phyloP scores from a whole-genome alignment of 2,797 vertebrate species.

The Fistularia tabacaria region DNA sequence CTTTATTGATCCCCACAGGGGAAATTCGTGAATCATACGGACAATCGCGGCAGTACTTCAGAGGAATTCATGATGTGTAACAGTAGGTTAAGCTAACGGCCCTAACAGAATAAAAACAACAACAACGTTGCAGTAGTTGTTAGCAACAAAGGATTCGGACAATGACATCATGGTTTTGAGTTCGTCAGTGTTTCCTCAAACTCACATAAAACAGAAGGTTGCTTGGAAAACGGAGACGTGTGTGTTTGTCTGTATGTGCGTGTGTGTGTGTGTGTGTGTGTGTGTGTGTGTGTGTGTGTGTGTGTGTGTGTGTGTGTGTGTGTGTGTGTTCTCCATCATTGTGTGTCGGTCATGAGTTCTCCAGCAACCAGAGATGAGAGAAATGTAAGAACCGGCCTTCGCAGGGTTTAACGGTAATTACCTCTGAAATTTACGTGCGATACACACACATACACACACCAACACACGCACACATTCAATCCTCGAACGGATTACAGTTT shows the following conservation, averaged over 20 bases:
- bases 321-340: conserved; percentile 23
- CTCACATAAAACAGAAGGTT: no score
- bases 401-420: conserved; percentile 30
- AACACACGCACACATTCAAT: background rate
- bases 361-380: conserved; percentile 30
- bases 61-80: no score
- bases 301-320: conserved; percentile 8
- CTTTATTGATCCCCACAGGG: no score
- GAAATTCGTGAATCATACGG: no score
- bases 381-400: conserved; percentile 18
- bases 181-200: no score
- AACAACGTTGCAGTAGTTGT: no score
- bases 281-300: conserved; percentile 7
- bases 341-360: conserved; percentile 8
- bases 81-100: no score
- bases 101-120: no score
- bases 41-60: no score
- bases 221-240: conserved; percentile 16
- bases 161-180: no score
- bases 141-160: no score
- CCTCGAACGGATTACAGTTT: conserved; percentile 10
- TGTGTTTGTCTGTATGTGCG: background rate
- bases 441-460: background rate
- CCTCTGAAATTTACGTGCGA: conserved; percentile 11
- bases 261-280: background rate